A percentile compares a stretch with the other conserved stretches of the same genome.
These are phyloP conservation scores for Caranx ignobilis DNA, from an alignment of 2,113 vertebrate genomes.

Conservation along the genomic window DNA sequence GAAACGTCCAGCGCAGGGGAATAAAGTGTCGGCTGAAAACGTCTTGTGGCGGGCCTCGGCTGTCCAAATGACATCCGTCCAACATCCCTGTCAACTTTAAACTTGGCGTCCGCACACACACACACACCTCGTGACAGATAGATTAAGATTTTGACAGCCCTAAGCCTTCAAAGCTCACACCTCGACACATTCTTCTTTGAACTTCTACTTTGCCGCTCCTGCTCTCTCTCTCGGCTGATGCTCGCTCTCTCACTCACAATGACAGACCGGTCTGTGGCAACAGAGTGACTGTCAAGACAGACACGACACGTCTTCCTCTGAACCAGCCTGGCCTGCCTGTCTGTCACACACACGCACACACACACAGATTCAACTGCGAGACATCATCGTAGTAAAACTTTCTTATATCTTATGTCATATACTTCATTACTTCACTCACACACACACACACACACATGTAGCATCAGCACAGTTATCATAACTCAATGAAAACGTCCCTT, in stretches of 20 bases:
- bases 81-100: slow-evolving; percentile 41
- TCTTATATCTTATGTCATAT: too few relatives aligned
- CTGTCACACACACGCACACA: neutral
- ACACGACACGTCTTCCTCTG: neutral
- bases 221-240: neutral
- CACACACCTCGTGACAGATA: slow-evolving; percentile 57
- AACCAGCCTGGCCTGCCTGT: neutral
- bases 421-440: too few relatives aligned
- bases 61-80: slow-evolving; percentile 56
- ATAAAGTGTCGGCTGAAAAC: slow-evolving; percentile 28
- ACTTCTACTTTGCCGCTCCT: slow-evolving; percentile 38
- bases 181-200: slow-evolving; percentile 35
- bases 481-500: too few relatives aligned
- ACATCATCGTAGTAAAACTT: neutral
- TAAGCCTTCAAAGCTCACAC: slow-evolving; percentile 69
- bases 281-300: slow-evolving; percentile 32
- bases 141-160: slow-evolving; percentile 70
- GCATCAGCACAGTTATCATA: too few relatives aligned
- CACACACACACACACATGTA: too few relatives aligned
- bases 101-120: slow-evolving; percentile 37
- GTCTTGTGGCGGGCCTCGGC: slow-evolving; percentile 14
- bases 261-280: slow-evolving; percentile 15
- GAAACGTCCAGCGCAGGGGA: slow-evolving; percentile 11
- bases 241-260: slow-evolving; percentile 23
- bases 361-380: neutral